Evolutionary conservation across 2,888 invertebrate species (phyloP).

Genomic region (Cerastis leucographa): DNA sequence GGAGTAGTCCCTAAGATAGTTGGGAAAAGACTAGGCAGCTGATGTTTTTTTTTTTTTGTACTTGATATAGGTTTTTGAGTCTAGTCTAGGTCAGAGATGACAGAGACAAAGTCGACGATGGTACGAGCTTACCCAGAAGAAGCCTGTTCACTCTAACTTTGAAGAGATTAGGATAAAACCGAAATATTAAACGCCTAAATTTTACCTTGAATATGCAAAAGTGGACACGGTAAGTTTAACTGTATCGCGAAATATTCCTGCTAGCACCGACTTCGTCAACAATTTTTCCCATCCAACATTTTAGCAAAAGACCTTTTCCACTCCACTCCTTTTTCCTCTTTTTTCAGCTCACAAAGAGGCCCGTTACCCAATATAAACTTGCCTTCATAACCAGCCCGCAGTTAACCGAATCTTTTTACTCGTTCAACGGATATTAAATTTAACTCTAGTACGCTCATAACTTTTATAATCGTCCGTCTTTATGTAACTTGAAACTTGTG

Average conservation of each 20-base stretch:
- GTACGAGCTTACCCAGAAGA: no score
- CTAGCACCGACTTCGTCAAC: conserved; percentile 4
- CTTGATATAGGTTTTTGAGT: no score
- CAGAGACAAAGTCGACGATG: no score
- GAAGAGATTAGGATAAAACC: no score
- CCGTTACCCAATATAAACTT: conserved; percentile 46
- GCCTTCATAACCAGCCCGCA: conserved; percentile 25
- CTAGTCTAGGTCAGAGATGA: no score
- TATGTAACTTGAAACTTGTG: conserved; percentile 43
- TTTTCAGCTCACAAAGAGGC: conserved; percentile 45
- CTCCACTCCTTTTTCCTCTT: conserved; percentile 16
- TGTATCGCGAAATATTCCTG: not conserved
- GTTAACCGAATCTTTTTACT: conserved; percentile 59
- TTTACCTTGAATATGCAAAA: no score
- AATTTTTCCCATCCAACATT: conserved; percentile 10
- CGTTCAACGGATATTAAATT: conserved; percentile 58
- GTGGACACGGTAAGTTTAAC: not conserved
- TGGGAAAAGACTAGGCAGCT: no score
- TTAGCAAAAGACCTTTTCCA: conserved; percentile 13
- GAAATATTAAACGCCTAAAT: no score
- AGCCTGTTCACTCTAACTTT: no score
- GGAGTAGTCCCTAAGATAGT: no score
- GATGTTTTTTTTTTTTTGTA: no score
- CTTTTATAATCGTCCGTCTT: conserved; percentile 54
- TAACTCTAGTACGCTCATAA: conserved; percentile 51